Conservation (phyloP, 64 coral and sea anemone genomes). For the Pachyseris speciosa region DNA sequence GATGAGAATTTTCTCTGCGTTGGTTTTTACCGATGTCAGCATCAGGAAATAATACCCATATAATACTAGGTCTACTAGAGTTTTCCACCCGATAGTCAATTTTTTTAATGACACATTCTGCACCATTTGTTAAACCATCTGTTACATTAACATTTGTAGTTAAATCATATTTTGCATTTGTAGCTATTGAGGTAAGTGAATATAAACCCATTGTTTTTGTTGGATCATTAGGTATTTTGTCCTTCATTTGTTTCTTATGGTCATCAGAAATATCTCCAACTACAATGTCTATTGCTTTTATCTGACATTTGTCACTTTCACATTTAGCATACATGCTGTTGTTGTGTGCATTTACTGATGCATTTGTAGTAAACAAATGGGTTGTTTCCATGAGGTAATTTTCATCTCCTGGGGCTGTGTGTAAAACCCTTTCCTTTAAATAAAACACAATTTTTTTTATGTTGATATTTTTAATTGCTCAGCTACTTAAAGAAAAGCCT, state of each 20-base stretch:
- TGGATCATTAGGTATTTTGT: slow-evolving; percentile 37
- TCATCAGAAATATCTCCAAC: slow-evolving; percentile 44
- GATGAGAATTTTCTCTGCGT: slow-evolving; percentile 31
- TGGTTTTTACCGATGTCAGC: slow-evolving; percentile 16
- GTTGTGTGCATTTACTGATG: slow-evolving; percentile 18
- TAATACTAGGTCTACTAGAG: slow-evolving; percentile 50
- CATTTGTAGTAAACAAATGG: slow-evolving; percentile 68
- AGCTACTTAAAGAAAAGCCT: no score
- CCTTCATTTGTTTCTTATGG: slow-evolving; percentile 17
- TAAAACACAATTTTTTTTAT: no score
- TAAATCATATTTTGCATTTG: slow-evolving; percentile 42
- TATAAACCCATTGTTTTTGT: slow-evolving; percentile 56
- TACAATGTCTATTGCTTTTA: slow-evolving; percentile 47
- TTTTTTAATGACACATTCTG: slow-evolving; percentile 61
- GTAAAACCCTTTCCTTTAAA: slow-evolving; percentile 6
- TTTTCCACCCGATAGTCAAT: slow-evolving; percentile 35
- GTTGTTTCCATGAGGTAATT: slow-evolving; percentile 22
- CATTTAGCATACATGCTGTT: slow-evolving; percentile 18
- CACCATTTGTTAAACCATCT: slow-evolving; percentile 61
- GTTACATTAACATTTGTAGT: slow-evolving; percentile 41
- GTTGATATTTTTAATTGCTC: no score
- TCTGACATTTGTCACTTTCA: slow-evolving; percentile 31
- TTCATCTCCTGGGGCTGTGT: background rate
- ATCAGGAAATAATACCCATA: slow-evolving; percentile 58
- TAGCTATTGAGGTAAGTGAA: slow-evolving; percentile 1